Percentiles rank a stretch among this genome's conserved stretches.
These are phyloP conservation scores for Epizoanthus fatuus DNA, from an alignment of 92 coral and sea anemone species.

Conservation along the genomic window DNA sequence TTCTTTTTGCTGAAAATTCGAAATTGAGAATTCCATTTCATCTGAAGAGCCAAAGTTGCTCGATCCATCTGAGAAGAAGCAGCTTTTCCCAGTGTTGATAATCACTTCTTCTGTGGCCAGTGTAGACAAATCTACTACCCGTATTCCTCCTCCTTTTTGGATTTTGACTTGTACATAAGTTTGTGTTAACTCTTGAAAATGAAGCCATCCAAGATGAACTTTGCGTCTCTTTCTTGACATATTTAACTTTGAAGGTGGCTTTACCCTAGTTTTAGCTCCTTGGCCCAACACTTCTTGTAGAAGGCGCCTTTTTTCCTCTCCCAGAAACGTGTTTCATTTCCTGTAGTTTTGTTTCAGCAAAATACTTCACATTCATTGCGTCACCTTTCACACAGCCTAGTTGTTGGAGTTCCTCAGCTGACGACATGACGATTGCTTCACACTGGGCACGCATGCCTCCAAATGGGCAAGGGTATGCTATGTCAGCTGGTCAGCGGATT, in stretches of 20 bases:
- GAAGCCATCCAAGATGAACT: constrained; percentile 59
- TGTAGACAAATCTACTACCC: constrained; percentile 48
- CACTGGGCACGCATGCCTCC: no score
- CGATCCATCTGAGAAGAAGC: constrained; percentile 41
- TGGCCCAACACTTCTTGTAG: constrained; percentile 40
- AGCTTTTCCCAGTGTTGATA: constrained; percentile 7
- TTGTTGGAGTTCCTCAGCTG: constrained; percentile 48
- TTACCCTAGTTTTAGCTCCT: constrained; percentile 14
- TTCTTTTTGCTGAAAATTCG: constrained; percentile 34
- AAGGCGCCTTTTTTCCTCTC: constrained; percentile 35
- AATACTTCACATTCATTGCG: constrained; percentile 44
- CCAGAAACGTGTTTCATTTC: constrained; percentile 42
- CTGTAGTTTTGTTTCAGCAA: constrained; percentile 30
- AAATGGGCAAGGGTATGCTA: no score
- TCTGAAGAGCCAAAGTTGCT: constrained; percentile 16
- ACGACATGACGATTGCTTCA: constrained; percentile 25
- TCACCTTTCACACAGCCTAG: constrained; percentile 45
- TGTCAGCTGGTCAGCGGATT: no score
- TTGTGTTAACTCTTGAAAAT: constrained; percentile 29
- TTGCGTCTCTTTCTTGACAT: constrained; percentile 42
- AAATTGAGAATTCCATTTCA: constrained; percentile 45
- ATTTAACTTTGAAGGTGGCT: neutral
- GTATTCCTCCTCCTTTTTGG: constrained; percentile 59
- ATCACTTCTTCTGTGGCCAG: constrained; percentile 25
- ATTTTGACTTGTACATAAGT: constrained; percentile 25